Conservation (phyloP, 2,113 vertebrate species). For the Mesitornis unicolor region DNA sequence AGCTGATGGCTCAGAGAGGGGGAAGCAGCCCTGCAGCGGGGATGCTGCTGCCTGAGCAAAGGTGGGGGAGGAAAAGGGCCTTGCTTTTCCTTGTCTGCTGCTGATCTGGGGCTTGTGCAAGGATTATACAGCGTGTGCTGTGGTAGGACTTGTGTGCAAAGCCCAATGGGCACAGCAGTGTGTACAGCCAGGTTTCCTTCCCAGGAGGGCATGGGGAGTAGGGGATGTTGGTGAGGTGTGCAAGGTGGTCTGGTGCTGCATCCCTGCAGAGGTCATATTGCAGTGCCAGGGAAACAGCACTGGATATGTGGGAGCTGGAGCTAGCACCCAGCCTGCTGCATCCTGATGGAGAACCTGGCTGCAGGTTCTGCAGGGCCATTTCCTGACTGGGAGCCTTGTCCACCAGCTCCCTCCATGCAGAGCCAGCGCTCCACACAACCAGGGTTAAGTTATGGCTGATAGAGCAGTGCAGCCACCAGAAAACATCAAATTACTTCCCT, state of each 20-base stretch:
- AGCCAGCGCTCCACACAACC: rapidly evolving
- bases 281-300: background rate
- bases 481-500: background rate
- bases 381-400: rapidly evolving
- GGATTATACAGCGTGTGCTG: background rate
- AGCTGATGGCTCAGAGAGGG: background rate
- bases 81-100: background rate
- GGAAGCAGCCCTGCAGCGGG: background rate
- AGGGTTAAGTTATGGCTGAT: background rate
- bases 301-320: rapidly evolving
- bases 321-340: rapidly evolving
- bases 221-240: background rate
- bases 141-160: background rate
- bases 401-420: background rate
- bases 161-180: background rate
- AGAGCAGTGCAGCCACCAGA: background rate
- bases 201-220: rapidly evolving
- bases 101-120: background rate
- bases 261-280: background rate
- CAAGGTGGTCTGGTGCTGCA: background rate
- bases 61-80: background rate
- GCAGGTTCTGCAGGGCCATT: rapidly evolving
- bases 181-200: background rate
- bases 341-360: background rate
- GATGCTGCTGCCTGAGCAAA: background rate